Base-by-base conservation (phyloP, 1,140 invertebrate genomes). In the Scaptomyza pallida region DNA sequence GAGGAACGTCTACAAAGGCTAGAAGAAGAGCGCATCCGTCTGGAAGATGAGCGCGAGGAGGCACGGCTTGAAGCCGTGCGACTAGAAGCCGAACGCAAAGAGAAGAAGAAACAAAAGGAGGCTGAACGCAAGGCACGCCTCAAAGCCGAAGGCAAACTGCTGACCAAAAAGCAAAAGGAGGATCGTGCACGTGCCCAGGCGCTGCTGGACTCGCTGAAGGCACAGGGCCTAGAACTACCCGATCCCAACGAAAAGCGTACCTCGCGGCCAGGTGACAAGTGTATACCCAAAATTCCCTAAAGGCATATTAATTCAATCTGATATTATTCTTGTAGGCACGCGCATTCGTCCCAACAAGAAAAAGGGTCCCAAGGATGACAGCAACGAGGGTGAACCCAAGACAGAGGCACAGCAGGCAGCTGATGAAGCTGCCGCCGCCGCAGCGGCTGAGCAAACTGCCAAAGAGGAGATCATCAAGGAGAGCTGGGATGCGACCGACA, bases 101-200 rank as follows among this genome's bases (percentile, higher is more conserved):
- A 98, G 78, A 95, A 94, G 70, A 98, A 98, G 89, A 99, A 99
- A 89, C 94, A 97, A 78, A 98, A 98, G 89, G 97, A 99, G 93
- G 99, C 99, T 79, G 98, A 99, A 89, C 94, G 96, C 62, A 97
- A 97, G 92, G 97, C 98, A 90, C 93, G 97, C 86, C 92, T 98
- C 35, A 99, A 99, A 91, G 96, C 96, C 17, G 98, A 99, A 93
- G 98, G 98, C 1, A 99, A 98, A 93, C 92, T 98, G 17, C 91
- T 99, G 30, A 98, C 97, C 4, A 94, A 96, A 0, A 98, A 98
- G 92, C 97, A 99, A 89, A 97, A 97, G 89, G 95, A 97, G 75
- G 97, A 98, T 74, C 94, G 95, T 68, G 96, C 96, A 1, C 93
- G 97, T 73, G 96, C 97, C 2, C 95, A 97, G 91, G 96, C 96